phyloP scores from a whole-genome alignment of 2,113 vertebrate genomes.

The Periophthalmus modestus region DNA sequence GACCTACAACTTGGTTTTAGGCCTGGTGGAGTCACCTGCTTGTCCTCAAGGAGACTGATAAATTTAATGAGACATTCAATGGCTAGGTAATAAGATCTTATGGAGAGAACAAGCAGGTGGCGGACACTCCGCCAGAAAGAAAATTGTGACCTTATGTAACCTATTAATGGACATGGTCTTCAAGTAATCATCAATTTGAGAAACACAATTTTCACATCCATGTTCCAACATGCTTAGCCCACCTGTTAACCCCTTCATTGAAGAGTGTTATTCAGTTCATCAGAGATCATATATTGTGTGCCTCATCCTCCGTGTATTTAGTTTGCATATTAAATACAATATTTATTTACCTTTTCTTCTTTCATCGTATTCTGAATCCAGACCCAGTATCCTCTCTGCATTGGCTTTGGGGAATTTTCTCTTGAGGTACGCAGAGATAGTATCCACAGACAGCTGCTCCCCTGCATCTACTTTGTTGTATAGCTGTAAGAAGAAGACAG shows the following conservation, averaged over 20 bases:
- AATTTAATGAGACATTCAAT: not conserved
- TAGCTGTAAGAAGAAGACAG: slow-evolving; percentile 78
- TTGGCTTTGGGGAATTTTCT: slow-evolving; percentile 83
- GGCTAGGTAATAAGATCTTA: not conserved
- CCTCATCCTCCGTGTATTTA: not conserved
- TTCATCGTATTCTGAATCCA: slow-evolving; percentile 83
- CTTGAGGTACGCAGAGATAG: slow-evolving; percentile 80
- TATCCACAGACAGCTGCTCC: slow-evolving; percentile 77
- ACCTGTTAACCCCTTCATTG: not conserved
- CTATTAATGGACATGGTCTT: not conserved
- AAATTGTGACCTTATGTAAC: too few species aligned
- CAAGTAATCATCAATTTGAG: not conserved
- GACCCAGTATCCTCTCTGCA: slow-evolving; percentile 80
- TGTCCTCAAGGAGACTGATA: not conserved
- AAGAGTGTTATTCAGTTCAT: not conserved
- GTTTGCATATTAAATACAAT: not conserved
- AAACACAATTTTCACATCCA: not conserved
- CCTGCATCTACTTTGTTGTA: slow-evolving; percentile 80
- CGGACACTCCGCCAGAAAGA: not conserved
- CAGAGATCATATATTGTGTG: not conserved
- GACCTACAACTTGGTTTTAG: not conserved
- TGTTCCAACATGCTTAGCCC: not conserved
- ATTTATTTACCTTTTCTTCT: slow-evolving; percentile 81
- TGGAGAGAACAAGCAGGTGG: not conserved
- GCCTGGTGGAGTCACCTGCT: not conserved